These are phyloP conservation scores for Gnathonemus longibarbis DNA, from an alignment of 2,113 vertebrate species.

Conservation along the genomic window DNA sequence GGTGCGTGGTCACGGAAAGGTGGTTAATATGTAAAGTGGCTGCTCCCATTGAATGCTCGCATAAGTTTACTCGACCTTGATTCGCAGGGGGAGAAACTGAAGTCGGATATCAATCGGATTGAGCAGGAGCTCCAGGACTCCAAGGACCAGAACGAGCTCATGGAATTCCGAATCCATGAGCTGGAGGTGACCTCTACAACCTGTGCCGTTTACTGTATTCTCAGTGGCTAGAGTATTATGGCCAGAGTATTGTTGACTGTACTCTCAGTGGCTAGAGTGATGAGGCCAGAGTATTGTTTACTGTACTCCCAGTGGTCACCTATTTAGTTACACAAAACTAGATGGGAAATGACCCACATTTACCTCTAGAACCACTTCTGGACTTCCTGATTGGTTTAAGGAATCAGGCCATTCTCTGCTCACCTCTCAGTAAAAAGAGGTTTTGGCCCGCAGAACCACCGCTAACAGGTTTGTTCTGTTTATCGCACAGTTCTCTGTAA, in stretches of 20 bases:
- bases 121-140: slow-evolving; percentile 94
- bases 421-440: not conserved
- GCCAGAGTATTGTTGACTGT: not conserved
- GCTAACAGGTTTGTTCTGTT: not conserved
- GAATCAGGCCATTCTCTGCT: not conserved
- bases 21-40: not conserved
- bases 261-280: not conserved
- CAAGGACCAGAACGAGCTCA: slow-evolving; percentile 90
- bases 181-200: slow-evolving; percentile 69
- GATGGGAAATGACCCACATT: not conserved
- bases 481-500: not conserved
- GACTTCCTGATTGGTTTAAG: not conserved
- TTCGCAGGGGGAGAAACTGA: slow-evolving; percentile 81
- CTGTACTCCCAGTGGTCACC: not conserved
- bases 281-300: no score
- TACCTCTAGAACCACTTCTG: not conserved
- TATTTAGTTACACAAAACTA: not conserved
- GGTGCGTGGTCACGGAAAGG: slow-evolving; percentile 51
- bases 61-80: not conserved
- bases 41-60: not conserved
- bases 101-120: slow-evolving; percentile 69
- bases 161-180: slow-evolving; percentile 95
- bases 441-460: not conserved
- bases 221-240: not conserved
- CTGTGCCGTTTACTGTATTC: not conserved